Conservation (phyloP, 2,888 invertebrate species). For the Neoaliturus tenellus region DNA sequence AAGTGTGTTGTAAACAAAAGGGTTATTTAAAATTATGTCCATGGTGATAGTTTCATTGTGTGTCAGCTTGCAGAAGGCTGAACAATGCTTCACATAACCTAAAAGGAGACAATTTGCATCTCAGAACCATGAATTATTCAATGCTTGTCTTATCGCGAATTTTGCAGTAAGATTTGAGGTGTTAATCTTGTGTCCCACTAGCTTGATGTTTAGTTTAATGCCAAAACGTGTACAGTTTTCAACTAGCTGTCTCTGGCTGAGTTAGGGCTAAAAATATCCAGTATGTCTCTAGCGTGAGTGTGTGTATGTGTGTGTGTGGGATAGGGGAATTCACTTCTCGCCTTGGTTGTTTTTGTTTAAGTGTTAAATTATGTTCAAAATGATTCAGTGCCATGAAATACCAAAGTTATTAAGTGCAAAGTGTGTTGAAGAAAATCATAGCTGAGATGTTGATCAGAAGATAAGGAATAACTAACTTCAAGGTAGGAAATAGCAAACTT, state of each 20-base stretch:
- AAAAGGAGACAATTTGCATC: slow-evolving; percentile 51
- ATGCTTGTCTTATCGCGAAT: background rate
- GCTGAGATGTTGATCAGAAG: background rate
- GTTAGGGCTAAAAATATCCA: slow-evolving; percentile 57
- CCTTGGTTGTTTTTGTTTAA: slow-evolving; percentile 6
- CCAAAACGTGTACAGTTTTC: slow-evolving; percentile 49
- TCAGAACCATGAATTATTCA: slow-evolving; percentile 43
- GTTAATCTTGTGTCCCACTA: background rate
- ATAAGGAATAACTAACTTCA: slow-evolving; percentile 52
- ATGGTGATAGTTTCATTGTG: slow-evolving; percentile 56
- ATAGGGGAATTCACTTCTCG: slow-evolving; percentile 51
- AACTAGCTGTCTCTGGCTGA: slow-evolving; percentile 58
- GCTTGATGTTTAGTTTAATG: slow-evolving; percentile 25
- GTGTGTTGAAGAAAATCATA: background rate
- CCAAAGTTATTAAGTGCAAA: background rate
- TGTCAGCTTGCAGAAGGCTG: slow-evolving; percentile 19
- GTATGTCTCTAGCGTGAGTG: slow-evolving; percentile 55
- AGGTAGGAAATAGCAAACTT: slow-evolving; percentile 27
- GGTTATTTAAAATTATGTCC: slow-evolving; percentile 15
- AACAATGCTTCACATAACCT: slow-evolving; percentile 57
- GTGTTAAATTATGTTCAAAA: slow-evolving; percentile 1
- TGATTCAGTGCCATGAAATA: background rate
- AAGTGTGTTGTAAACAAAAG: slow-evolving; percentile 24
- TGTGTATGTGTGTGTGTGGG: slow-evolving; percentile 50
- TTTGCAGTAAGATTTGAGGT: background rate